Percentiles rank a stretch among this genome's conserved stretches.
These are phyloP conservation scores for Limanda limanda DNA, from an alignment of 2,113 vertebrate species.

Conservation along the genomic window DNA sequence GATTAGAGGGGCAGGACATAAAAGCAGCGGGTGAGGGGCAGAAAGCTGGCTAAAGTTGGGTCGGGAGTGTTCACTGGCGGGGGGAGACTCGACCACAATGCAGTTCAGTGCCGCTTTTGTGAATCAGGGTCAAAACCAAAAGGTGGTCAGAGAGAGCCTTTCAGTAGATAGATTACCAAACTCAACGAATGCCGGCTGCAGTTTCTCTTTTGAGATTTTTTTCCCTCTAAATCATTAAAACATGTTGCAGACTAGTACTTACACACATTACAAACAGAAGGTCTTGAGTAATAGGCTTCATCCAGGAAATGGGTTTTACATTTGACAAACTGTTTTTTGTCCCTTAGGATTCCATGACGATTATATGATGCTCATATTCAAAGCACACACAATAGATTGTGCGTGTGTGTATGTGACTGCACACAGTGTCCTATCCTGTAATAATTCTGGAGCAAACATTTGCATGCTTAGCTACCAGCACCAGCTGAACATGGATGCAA, in stretches of 20 bases:
- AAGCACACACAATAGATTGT: not conserved
- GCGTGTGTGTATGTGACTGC: too few species aligned
- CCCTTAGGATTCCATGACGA: not conserved
- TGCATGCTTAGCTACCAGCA: slow-evolving; percentile 50
- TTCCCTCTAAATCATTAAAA: slow-evolving; percentile 2
- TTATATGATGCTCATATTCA: not conserved
- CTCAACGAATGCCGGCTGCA: not conserved
- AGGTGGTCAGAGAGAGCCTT: slow-evolving; percentile 23
- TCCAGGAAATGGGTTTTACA: not conserved
- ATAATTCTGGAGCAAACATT: slow-evolving; percentile 56
- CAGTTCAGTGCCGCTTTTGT: slow-evolving; percentile 61
- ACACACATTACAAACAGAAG: not conserved
- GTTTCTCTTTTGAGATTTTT: not conserved
- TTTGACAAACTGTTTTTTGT: not conserved
- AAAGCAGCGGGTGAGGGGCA: slow-evolving; percentile 63
- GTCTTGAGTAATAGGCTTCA: not conserved
- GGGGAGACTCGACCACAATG: slow-evolving; percentile 58
- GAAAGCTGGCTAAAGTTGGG: slow-evolving; percentile 53
- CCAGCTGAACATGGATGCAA: slow-evolving; percentile 58
- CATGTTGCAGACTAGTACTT: not conserved
- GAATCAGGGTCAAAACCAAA: slow-evolving; percentile 58
- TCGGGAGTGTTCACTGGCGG: slow-evolving; percentile 49
- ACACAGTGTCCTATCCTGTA: slow-evolving; percentile 30
- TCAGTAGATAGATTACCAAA: slow-evolving; percentile 6
- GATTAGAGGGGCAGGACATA: slow-evolving; percentile 73